Evolutionary conservation across 1,140 invertebrate genomes (phyloP), one percentile per base, ranked within the genome.

Genomic region (Sitobion miscanthi): DNA sequence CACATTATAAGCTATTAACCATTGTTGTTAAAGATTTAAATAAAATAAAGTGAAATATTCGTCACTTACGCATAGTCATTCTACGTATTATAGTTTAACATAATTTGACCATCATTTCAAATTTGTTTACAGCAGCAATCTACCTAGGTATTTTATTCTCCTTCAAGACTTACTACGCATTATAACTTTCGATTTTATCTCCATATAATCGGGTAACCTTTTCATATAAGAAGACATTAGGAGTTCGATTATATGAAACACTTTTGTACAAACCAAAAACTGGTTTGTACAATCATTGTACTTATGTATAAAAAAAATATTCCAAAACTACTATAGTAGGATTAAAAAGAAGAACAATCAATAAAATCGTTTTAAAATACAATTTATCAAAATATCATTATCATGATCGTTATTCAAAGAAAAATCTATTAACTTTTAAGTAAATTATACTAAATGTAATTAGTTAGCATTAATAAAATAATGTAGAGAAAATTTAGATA

Each of bases 171-270:
- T n/a, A 42, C 88, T 14, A 6, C 20, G 11, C 21, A 42, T 89
- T 89, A 57, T 57, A 77, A n/a, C 88, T 57, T 89, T 89, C 35
- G 52, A 54, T 89, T 89, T 57, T 89, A 89, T 89, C 88, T 25
- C 54, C 52, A 89, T 23, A 42, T 89, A 57, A 57, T 57, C 17
- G 7, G 38, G 49, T 54, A 57, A 89, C 52, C 9, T 23, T 89
- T 89, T 89, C 11, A 14, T 89, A 14, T 89, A 54, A 57, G 87
- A 89, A 89, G 88, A 89, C 49, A 89, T 35, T 21, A 35, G 35
- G 5, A 54, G 52, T 89, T 57, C 42, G n/a, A 38, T 57, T 57
- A 42, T 89, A 54, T 57, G 52, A 49, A 87, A 87, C 45, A 49
- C 86, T 35, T 49, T 49, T 47, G 6, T n/a, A 86, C n/a, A 87